Conservation (phyloP, 2,888 invertebrate genomes). For the Drosophila picticornis region DNA sequence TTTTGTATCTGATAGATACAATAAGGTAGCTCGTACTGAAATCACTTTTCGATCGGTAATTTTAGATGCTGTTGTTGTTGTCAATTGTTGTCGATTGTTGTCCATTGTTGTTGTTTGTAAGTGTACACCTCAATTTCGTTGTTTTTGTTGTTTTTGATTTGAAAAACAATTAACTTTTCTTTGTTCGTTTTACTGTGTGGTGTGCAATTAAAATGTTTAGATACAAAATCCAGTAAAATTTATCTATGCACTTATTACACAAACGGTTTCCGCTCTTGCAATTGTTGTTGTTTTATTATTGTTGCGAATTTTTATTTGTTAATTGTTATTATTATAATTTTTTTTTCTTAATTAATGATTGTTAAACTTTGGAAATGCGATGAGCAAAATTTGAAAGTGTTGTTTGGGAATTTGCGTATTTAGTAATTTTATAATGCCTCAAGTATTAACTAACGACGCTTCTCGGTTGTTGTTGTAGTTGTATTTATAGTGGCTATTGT, state of each 20-base stretch:
- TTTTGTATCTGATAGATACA: conserved; percentile 51
- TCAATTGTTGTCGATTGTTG: conserved; percentile 17
- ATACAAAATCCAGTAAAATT: conserved; percentile 43
- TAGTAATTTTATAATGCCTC: conserved; percentile 60
- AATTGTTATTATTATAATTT: conserved; percentile 4
- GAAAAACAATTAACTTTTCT: conserved; percentile 62
- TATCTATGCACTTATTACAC: conserved; percentile 55
- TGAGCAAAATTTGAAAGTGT: conserved; percentile 16
- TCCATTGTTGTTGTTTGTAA: conserved; percentile 25
- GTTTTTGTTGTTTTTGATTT: conserved; percentile 14
- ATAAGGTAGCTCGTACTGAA: conserved; percentile 31
- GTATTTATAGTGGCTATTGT: conserved; percentile 32
- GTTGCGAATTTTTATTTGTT: conserved; percentile 23
- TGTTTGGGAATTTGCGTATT: conserved; percentile 29
- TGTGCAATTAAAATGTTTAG: conserved; percentile 63
- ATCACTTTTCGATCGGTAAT: conserved; percentile 52
- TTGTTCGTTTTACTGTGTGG: conserved; percentile 33
- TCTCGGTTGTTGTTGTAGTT: conserved; percentile 30
- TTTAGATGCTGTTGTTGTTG: conserved; percentile 39
- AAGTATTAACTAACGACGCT: conserved; percentile 54
- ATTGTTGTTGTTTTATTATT: conserved; percentile 32
- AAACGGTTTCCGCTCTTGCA: conserved; percentile 51
- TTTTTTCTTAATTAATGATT: conserved; percentile 35
- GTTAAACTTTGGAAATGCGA: conserved; percentile 34
- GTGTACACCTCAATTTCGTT: conserved; percentile 60